A percentile compares a stretch with the other conserved stretches of the same genome.
Evolutionary conservation across 2,888 invertebrate species (phyloP).

Genomic region (Ectobius pallidus): DNA sequence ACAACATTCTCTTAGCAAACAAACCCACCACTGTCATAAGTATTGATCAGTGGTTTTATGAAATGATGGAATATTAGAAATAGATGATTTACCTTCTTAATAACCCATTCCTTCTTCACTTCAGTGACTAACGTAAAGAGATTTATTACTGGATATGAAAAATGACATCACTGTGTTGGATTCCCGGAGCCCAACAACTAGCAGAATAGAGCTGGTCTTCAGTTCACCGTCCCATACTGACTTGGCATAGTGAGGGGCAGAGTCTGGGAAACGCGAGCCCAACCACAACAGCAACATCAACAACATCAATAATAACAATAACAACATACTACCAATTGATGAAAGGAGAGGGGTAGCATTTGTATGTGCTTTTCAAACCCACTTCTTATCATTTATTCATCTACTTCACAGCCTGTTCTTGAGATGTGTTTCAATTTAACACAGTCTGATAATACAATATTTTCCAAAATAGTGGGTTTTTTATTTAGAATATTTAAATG

Average conservation of each 20-base stretch:
- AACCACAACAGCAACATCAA: slow-evolving; percentile 17
- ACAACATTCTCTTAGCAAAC: too few relatives aligned
- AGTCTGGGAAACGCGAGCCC: slow-evolving; percentile 36
- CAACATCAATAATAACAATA: slow-evolving; percentile 2
- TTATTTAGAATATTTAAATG: background rate
- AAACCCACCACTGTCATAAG: too few relatives aligned
- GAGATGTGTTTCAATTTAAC: background rate
- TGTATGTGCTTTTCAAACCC: slow-evolving; percentile 9
- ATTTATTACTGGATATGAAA: too few relatives aligned
- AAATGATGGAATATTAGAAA: too few relatives aligned
- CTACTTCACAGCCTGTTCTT: slow-evolving; percentile 33
- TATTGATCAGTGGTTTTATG: too few relatives aligned
- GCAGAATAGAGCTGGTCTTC: slow-evolving; percentile 42
- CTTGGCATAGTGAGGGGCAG: slow-evolving; percentile 43
- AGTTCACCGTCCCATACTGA: slow-evolving; percentile 36
- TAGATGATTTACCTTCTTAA: too few relatives aligned
- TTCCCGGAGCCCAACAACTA: slow-evolving; percentile 32
- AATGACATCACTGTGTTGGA: too few relatives aligned
- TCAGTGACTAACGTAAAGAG: too few relatives aligned
- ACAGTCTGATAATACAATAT: background rate
- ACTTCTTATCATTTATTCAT: slow-evolving; percentile 1
- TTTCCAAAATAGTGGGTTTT: background rate
- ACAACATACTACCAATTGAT: slow-evolving; percentile 1
- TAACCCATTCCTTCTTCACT: too few relatives aligned
- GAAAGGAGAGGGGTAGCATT: background rate